phyloP scores from a whole-genome alignment of 1,140 invertebrate species.

The Drosophila pseudoananassae region DNA sequence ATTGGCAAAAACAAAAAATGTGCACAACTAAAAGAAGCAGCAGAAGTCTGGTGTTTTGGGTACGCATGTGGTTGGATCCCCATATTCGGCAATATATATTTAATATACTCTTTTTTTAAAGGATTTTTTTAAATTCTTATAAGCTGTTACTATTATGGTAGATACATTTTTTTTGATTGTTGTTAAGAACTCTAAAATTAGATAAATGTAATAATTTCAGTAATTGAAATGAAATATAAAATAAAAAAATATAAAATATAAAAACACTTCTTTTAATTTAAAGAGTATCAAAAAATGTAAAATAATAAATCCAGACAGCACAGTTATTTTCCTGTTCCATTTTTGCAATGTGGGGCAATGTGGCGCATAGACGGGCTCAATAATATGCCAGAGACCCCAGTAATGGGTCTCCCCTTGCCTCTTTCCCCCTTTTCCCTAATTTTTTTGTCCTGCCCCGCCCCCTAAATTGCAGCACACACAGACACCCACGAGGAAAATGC shows the following conservation, averaged over 20 bases:
- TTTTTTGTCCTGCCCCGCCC: conserved; percentile 5
- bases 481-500: conserved; percentile 51
- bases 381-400: conserved; percentile 54
- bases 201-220: too few relatives aligned
- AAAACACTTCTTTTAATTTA: not conserved
- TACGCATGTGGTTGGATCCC: conserved; percentile 40
- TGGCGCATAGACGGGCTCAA: conserved; percentile 78
- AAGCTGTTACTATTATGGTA: too few relatives aligned
- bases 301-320: not conserved
- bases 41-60: conserved; percentile 30
- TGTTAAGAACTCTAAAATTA: too few relatives aligned
- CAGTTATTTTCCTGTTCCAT: conserved; percentile 14
- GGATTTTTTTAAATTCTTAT: not conserved
- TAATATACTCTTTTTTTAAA: not conserved
- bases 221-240: not conserved
- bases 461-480: conserved; percentile 60
- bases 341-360: conserved; percentile 66
- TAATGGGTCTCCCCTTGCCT: conserved; percentile 22
- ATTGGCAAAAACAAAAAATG: conserved; percentile 5
- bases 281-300: conserved; percentile 1
- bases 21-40: conserved; percentile 34
- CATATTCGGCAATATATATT: not conserved
- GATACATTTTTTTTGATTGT: too few relatives aligned
- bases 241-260: not conserved
- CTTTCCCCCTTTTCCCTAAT: not conserved